These are phyloP conservation scores for Leptestheria dahalacensis DNA, from an alignment of 1,140 invertebrate genomes.

Conservation along the genomic window DNA sequence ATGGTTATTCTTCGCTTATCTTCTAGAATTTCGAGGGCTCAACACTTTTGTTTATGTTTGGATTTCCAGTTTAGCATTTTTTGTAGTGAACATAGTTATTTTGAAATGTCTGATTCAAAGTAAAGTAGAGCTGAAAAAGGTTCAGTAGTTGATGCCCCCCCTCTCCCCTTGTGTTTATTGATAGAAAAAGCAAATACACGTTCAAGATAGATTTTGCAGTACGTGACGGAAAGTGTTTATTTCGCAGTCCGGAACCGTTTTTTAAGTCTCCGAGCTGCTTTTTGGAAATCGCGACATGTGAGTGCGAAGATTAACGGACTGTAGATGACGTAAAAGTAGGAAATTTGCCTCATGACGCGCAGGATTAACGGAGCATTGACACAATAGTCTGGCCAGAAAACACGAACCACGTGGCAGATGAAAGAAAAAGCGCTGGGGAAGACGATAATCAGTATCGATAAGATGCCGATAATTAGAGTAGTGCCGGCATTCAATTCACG, in stretches of 20 bases:
- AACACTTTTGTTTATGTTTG: conserved; percentile 69
- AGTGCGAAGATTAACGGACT: conserved; percentile 13
- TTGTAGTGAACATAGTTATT: conserved; percentile 56
- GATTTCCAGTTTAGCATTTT: conserved; percentile 59
- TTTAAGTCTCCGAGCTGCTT: too few relatives aligned
- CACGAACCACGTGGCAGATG: neutral
- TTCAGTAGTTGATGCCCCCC: too few relatives aligned
- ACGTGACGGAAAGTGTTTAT: too few relatives aligned
- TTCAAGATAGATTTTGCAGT: too few relatives aligned
- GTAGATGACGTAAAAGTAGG: neutral
- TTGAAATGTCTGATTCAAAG: too few relatives aligned
- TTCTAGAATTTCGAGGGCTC: conserved; percentile 71
- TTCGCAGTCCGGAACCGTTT: too few relatives aligned
- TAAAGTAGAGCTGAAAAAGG: too few relatives aligned
- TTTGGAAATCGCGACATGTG: too few relatives aligned
- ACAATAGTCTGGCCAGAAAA: neutral
- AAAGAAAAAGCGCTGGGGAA: neutral
- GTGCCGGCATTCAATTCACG: neutral
- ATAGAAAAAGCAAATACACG: too few relatives aligned
- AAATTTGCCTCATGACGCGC: neutral
- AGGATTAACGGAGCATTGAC: neutral
- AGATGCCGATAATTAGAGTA: neutral
- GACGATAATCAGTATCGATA: neutral
- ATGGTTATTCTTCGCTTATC: conserved; percentile 84
- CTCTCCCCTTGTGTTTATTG: too few relatives aligned